A percentile compares a stretch with the other conserved stretches of the same genome.
Conservation (phyloP, 92 coral and sea anemone genomes). For the Plumapathes pennacea region DNA sequence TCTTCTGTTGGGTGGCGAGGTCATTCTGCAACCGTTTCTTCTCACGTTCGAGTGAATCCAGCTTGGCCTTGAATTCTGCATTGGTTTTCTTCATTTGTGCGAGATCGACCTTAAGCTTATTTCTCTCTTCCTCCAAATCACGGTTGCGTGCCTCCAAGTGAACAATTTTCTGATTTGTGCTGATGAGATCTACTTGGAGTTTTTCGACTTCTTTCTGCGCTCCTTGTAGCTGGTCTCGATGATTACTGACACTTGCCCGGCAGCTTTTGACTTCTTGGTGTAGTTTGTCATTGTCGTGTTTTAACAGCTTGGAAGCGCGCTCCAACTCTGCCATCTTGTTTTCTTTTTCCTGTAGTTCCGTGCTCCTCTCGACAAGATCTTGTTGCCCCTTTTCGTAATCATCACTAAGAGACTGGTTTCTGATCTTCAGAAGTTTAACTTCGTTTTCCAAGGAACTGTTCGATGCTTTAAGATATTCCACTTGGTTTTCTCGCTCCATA, state of each 20-base stretch:
- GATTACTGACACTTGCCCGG: conserved; percentile 69
- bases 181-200: conserved; percentile 72
- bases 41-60: conserved; percentile 80
- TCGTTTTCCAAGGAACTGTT: conserved; percentile 79
- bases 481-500: conserved; percentile 64
- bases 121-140: conserved; percentile 78
- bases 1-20: conserved; percentile 57
- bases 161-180: conserved; percentile 67
- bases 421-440: conserved; percentile 65
- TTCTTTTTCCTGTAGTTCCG: conserved; percentile 72
- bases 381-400: conserved; percentile 86
- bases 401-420: conserved; percentile 60
- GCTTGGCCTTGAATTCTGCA: conserved; percentile 80
- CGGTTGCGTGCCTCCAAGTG: conserved; percentile 76
- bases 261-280: conserved; percentile 69
- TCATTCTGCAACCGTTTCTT: conserved; percentile 81
- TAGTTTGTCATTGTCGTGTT: conserved; percentile 78
- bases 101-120: conserved; percentile 73
- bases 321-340: conserved; percentile 66
- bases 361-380: conserved; percentile 54
- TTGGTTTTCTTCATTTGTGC: conserved; percentile 70
- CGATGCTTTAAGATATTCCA: conserved; percentile 77
- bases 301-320: conserved; percentile 61
- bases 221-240: conserved; percentile 58
- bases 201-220: conserved; percentile 80